Evolutionary conservation across 2,797 vertebrate species (phyloP), one percentile per base, ranked within the genome.

Genomic region (Numenius phaeopus): DNA sequence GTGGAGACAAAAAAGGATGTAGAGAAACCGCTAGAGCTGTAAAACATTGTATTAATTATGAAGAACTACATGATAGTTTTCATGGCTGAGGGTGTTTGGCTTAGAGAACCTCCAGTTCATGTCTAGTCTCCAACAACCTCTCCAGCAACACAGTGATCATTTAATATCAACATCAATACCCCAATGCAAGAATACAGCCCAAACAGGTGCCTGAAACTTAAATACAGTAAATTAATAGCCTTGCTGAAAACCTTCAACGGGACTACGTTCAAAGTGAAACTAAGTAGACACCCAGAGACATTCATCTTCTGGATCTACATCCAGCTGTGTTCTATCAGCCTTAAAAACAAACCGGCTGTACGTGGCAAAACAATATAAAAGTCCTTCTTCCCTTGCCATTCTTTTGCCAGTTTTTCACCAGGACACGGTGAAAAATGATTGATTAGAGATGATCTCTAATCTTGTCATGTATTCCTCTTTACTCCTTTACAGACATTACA

Each of bases 1-100:
- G 67, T 80, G 94, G 94, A 96, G 94, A 96, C 94, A 97, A 73
- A 95, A 94, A 95, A 90, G 44, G 12, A 70, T 39, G 16, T 4
- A 49, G 17, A 50, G 23, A 32, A 70, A 67, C 24, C 79, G 26
- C 52, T 11, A 55, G 50, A 92, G 46, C 47, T 61, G 49, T 77
- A 71, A 76, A 94, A 59, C 7, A 10, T 5, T 32, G 16, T 7
- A 55, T 66, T 65, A 61, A 73, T 75, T 64, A 87, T 4, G 3
- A 90, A 91, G 11, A 66, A 22, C 46, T 66, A 47, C 42, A 11
- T 7, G 26, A 76, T 4, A 55, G 14, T 50, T 82, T 82, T 77
- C 85, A 62, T 0, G 18, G 42, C 46, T 84, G 44, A 79, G 26
- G 18, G 10, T 13, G 7, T 6, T 39, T 23, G 23, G 30, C 27